These are phyloP conservation scores for Zaprionus kolodkinae DNA, from an alignment of 1,140 invertebrate genomes.

Conservation along the genomic window DNA sequence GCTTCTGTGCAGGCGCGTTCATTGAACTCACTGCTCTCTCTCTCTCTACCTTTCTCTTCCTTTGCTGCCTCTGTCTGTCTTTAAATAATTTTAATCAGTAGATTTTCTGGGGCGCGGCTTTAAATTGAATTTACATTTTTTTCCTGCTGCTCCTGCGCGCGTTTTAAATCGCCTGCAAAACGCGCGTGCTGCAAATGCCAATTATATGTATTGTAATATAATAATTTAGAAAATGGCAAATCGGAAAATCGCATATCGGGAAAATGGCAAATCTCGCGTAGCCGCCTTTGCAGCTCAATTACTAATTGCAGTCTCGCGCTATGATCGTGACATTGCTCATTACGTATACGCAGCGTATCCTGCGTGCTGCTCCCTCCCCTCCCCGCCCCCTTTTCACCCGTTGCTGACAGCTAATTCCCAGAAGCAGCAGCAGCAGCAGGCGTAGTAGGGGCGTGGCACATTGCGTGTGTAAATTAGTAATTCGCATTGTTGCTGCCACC, in stretches of 20 bases:
- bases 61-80: constrained; percentile 18
- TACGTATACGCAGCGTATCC: constrained; percentile 51
- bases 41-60: too few relatives aligned
- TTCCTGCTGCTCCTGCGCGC: background rate
- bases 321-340: constrained; percentile 56
- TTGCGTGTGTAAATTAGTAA: constrained; percentile 73
- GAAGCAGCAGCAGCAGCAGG: constrained; percentile 7
- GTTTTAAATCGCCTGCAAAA: constrained; percentile 16
- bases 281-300: constrained; percentile 28
- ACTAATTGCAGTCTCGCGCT: constrained; percentile 67
- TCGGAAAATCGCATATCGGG: too few relatives aligned
- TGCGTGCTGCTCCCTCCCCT: background rate
- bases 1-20: constrained; percentile 3
- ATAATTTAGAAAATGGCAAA: too few relatives aligned
- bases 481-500: constrained; percentile 52
- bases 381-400: background rate
- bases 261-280: too few relatives aligned
- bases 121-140: constrained; percentile 43
- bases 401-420: constrained; percentile 24
- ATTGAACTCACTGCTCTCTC: constrained; percentile 1
- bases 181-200: constrained; percentile 21
- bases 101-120: constrained; percentile 28
- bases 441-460: constrained; percentile 9
- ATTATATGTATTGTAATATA: constrained; percentile 27
- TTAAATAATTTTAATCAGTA: constrained; percentile 31